A percentile compares a stretch with the other conserved stretches of the same genome.
phyloP scores from a whole-genome alignment of 2,113 vertebrate genomes.

The Prunella fulvescens region DNA sequence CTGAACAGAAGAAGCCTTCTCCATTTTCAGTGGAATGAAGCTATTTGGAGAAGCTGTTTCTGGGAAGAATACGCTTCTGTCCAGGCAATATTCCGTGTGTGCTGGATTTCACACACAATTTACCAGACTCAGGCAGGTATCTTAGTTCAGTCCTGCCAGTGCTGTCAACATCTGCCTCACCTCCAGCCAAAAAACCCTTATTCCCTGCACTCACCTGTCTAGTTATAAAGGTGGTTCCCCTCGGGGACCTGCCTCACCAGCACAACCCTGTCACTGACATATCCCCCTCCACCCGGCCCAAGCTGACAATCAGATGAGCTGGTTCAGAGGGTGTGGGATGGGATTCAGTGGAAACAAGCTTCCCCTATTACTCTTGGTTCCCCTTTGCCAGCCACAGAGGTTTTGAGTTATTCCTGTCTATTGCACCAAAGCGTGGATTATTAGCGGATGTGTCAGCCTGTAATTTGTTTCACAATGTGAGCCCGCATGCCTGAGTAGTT shows the following conservation, averaged over 20 bases:
- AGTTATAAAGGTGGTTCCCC: background rate
- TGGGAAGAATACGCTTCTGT: background rate
- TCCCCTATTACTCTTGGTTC: background rate
- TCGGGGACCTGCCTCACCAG: accelerated
- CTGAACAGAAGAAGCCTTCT: background rate
- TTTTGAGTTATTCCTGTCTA: slow-evolving; percentile 23
- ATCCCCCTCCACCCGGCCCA: accelerated
- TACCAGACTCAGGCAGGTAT: background rate
- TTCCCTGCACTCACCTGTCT: background rate
- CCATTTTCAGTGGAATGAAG: background rate
- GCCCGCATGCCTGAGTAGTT: background rate
- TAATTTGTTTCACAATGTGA: slow-evolving; percentile 13
- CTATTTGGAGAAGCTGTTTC: background rate
- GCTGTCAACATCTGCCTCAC: background rate
- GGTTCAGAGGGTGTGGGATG: background rate
- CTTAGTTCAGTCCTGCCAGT: background rate
- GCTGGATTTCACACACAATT: background rate
- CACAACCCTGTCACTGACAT: background rate
- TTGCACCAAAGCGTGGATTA: background rate
- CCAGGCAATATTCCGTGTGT: accelerated
- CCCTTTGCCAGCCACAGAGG: background rate
- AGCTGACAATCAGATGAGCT: background rate
- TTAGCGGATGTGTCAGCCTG: background rate
- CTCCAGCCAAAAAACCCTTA: background rate
- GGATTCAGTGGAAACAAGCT: background rate